Percentiles rank a stretch among this genome's conserved stretches.
Evolutionary conservation across 2,888 invertebrate species (phyloP).

Genomic region (Galerucella pusilla): DNA sequence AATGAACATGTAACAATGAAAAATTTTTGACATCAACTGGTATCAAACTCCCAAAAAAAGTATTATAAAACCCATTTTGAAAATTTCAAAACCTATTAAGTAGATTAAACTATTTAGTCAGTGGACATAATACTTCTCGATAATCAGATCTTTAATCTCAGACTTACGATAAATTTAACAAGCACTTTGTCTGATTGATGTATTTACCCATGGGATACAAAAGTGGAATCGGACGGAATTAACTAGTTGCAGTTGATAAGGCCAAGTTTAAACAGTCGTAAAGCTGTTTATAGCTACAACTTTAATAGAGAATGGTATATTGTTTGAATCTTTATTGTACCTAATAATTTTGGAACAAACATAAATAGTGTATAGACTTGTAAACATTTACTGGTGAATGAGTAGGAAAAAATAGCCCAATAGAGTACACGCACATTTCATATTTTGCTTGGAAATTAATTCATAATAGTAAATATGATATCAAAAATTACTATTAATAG

Average conservation of each 20-base stretch:
- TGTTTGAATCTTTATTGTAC: neutral
- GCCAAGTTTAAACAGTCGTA: constrained; percentile 5
- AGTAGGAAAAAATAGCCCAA: too few relatives aligned
- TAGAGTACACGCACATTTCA: too few relatives aligned
- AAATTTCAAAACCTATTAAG: too few relatives aligned
- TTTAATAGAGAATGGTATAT: neutral
- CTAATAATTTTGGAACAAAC: neutral
- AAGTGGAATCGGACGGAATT: constrained; percentile 6
- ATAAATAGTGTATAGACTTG: too few relatives aligned
- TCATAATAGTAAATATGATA: too few relatives aligned
- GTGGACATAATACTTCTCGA: neutral
- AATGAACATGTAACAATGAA: too few relatives aligned
- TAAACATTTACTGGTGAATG: too few relatives aligned
- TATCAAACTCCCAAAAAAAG: too few relatives aligned
- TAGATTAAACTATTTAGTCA: neutral
- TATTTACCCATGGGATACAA: constrained; percentile 1
- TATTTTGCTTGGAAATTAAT: too few relatives aligned
- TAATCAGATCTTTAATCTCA: neutral
- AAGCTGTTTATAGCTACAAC: constrained; percentile 3
- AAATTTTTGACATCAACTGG: too few relatives aligned
- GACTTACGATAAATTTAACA: constrained; percentile 6
- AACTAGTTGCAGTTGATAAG: constrained; percentile 16
- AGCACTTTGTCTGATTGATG: constrained; percentile 10
- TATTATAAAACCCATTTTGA: too few relatives aligned
- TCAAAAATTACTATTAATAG: too few relatives aligned